Conservation (phyloP, 2,113 vertebrate species). For the Nanger granti region DNA sequence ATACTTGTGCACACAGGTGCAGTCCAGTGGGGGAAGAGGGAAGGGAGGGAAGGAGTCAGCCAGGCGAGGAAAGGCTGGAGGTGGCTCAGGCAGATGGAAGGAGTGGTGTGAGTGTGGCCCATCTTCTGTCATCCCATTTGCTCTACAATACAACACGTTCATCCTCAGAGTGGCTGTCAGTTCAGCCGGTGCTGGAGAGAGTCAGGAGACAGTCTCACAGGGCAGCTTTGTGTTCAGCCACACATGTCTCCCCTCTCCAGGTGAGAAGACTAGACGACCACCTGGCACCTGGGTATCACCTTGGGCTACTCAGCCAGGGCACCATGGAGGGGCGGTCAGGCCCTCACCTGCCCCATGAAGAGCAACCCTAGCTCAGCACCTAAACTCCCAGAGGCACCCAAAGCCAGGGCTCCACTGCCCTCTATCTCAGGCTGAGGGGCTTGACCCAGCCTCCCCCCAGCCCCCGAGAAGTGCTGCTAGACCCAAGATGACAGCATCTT, state of each 20-base stretch:
- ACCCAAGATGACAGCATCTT: neutral
- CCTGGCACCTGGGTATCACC: neutral
- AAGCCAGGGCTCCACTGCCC: too few species aligned
- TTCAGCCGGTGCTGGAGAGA: neutral
- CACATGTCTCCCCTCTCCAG: neutral
- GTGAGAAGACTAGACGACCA: neutral
- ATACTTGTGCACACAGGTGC: accelerated
- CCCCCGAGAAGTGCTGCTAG: neutral
- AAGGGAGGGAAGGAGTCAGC: neutral
- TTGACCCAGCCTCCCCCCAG: too few species aligned
- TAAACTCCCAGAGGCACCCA: neutral
- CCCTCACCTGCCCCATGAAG: neutral
- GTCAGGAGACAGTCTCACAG: neutral
- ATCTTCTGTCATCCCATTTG: accelerated
- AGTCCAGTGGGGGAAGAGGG: neutral
- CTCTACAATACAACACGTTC: too few species aligned
- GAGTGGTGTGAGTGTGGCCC: accelerated
- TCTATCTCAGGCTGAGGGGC: neutral
- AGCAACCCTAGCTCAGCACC: neutral
- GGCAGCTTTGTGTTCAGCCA: neutral
- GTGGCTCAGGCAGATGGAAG: neutral
- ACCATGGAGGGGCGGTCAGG: accelerated
- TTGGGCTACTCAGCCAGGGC: neutral
- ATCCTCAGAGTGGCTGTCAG: neutral
- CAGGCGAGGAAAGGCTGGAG: neutral